Evolutionary conservation across 2,113 vertebrate genomes (phyloP), one percentile per base, ranked within the genome.

Genomic region (Mormyrus lacerda): DNA sequence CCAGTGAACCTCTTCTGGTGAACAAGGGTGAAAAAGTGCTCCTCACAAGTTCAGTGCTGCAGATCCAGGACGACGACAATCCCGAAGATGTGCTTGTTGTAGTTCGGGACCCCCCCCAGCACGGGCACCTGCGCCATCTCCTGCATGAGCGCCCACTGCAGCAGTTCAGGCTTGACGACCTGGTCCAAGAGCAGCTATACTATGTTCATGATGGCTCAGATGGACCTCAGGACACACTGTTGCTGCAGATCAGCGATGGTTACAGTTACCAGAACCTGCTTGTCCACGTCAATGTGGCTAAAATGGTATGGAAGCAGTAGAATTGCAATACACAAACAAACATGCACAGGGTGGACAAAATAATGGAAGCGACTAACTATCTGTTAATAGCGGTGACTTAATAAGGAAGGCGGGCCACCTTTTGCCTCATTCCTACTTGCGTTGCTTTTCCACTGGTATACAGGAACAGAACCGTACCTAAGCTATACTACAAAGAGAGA

Each of bases 171-270:
- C 95, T 98, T 86, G 95, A 93, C 1, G 98, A 98, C 13, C 94
- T 99, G 5, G 91, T 91, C 0, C 50, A 90, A 0, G 95, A 97
- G 6, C 93, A 95, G 82, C 94, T 99, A 87, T 95, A 90, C 89
- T 99, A 99, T 0, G 61, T 95, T 87, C 98, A 99, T 0, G 96
- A 98, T 7, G 96, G 97, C 88, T 96, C 96, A 0, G 89, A 94
- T 31, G 95, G 90, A 50, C 42, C 1, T n/a, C 93, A 95, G 0
- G 98, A 99, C 73, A 1, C 47, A 0, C n/a, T 89, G 1, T 92
- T 98, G 35, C 91, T 99, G 87, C 98, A 99, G 94, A 94, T 96
- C 89, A 98, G 92, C 0, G 98, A 99, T 1, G 98, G 97, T 0
- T 94, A 97, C 94, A 97, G 95, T 94, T 97, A 97, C 95, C 95